phyloP scores from a whole-genome alignment of 1,140 invertebrate genomes.

The Drosophila malerkotliana region DNA sequence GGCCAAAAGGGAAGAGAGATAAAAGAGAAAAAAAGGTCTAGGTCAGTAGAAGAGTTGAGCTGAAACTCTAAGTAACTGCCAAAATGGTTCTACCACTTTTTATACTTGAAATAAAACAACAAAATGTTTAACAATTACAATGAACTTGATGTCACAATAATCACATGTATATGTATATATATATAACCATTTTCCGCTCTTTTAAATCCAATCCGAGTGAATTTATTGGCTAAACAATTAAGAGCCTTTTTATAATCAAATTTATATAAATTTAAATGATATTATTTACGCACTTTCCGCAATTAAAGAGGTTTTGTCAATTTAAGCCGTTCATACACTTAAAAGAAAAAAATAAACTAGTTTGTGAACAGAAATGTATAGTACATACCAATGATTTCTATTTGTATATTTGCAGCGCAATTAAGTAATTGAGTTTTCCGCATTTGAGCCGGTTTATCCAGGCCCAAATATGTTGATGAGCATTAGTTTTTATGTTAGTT shows the following conservation, averaged over 20 bases:
- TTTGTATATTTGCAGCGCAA: conserved; percentile 43
- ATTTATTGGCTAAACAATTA: not conserved
- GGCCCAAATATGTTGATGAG: conserved; percentile 8
- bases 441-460: conserved; percentile 31
- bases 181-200: not conserved
- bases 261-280: not conserved
- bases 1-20: conserved; percentile 22
- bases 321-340: conserved; percentile 38
- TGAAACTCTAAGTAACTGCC: conserved; percentile 20
- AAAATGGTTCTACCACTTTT: conserved; percentile 24
- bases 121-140: conserved; percentile 15
- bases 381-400: conserved; percentile 49
- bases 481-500: not conserved
- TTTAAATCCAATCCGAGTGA: not conserved
- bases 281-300: conserved; percentile 14
- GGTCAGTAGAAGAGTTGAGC: conserved; percentile 24
- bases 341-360: conserved; percentile 47
- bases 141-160: not conserved
- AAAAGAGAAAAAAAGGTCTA: conserved; percentile 37
- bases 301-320: conserved; percentile 10
- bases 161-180: not conserved
- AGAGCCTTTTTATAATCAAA: not conserved
- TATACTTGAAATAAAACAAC: conserved; percentile 17
- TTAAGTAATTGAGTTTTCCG: conserved; percentile 44
- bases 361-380: conserved; percentile 40